Evolutionary conservation across 2,888 invertebrate genomes (phyloP), one percentile per base, ranked within the genome.

Genomic region (Philereme transversata): DNA sequence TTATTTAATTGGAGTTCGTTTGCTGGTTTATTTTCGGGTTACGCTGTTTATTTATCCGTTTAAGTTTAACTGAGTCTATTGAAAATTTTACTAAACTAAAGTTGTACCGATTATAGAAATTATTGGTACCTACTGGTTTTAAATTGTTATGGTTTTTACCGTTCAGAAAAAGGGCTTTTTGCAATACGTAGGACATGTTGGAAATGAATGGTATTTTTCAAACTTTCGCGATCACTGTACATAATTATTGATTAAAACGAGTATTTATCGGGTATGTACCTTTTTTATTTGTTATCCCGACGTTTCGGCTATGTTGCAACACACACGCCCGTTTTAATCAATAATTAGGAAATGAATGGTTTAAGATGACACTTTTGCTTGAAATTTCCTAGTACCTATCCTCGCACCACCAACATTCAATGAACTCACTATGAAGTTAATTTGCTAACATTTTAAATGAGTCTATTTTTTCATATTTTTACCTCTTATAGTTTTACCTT

Each of bases 381-480:
- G 5, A 48, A 33, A 22, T 22, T 22, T 22, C 22, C 22, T 22
- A 22, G 22, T 22, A 22, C 22, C 4, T 57, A 45, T 45, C 33
- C 35, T 34, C 11, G 44, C 43, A 49, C 48, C 43, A 33, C 33
- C 10, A 10, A 22, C 7, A 55, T 41, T 46, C 51, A 36, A 47
- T 22, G 51, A 54, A 35, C 49, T 41, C 50, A 35, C 46, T 41
- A 45, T 49, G 38, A 38, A 53, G 38, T 50, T 57, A 51, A 46
- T 22, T 33, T 34, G 22, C n/a, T 35, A 47, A 41, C 58, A 57
- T 36, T 44, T 55, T 33, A 22, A 49, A 51, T 57, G 40, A 53
- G 43, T 49, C 44, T 53, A 43, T 41, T 47, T 22, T 38, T 38
- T 38, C 38, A 38, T 38, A 8, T 7, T 38, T 6, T 1, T 38